Conservation (phyloP, 2,113 vertebrate genomes). For the Hepsetus odoe region DNA sequence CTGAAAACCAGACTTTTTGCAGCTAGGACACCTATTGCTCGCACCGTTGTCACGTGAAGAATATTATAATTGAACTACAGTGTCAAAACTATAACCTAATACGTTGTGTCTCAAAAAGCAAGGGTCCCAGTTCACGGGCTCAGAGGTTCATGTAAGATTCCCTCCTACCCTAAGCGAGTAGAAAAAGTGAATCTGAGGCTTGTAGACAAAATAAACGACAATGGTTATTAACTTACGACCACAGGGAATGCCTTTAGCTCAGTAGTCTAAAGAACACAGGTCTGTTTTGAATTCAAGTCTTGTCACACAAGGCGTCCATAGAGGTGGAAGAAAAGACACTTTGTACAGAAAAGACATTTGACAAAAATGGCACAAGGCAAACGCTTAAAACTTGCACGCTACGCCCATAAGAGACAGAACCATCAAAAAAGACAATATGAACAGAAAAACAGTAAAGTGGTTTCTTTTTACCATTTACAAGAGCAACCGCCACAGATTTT, state of each 20-base stretch:
- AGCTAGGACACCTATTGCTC: not conserved
- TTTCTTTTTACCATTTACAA: not conserved
- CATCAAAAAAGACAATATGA: not conserved
- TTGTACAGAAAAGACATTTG: not conserved
- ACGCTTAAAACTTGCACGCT: not conserved
- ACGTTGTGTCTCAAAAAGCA: too few relatives aligned
- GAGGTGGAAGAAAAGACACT: not conserved
- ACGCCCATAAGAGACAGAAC: not conserved
- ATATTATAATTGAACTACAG: not conserved
- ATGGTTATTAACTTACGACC: not conserved
- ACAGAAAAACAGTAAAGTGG: not conserved
- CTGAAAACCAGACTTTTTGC: not conserved
- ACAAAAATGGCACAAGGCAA: not conserved
- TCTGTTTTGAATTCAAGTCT: slow-evolving; percentile 2
- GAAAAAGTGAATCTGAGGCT: slow-evolving; percentile 11
- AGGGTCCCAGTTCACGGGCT: slow-evolving; percentile 3
- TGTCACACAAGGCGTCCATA: not conserved
- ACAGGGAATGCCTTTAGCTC: not conserved
- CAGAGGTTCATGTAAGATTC: not conserved
- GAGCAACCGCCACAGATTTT: not conserved
- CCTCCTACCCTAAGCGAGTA: not conserved
- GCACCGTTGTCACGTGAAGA: not conserved
- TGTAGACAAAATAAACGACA: not conserved
- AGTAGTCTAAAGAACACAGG: slow-evolving; percentile 24
- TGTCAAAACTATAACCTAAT: not conserved